A percentile compares a stretch with the other conserved stretches of the same genome.
These are phyloP conservation scores for Notiomystis cincta DNA, from an alignment of 2,113 vertebrate species.

Conservation along the genomic window DNA sequence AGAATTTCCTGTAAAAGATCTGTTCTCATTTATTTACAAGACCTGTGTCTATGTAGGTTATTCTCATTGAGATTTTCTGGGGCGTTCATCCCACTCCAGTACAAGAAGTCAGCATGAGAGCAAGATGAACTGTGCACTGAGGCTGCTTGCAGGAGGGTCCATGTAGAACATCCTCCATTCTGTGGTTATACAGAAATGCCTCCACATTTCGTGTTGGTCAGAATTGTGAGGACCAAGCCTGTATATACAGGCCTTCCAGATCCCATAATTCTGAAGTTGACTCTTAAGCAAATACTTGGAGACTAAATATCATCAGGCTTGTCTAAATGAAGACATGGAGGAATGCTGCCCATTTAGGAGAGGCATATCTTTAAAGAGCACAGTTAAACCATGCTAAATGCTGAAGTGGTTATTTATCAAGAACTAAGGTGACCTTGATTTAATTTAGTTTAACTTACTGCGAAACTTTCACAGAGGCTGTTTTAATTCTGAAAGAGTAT, in stretches of 20 bases:
- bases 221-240: not conserved
- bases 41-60: not conserved
- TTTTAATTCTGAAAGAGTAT: not conserved
- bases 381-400: not conserved
- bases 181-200: not conserved
- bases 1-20: not conserved
- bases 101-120: not conserved
- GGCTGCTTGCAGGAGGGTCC: not conserved
- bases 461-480: not conserved
- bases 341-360: not conserved
- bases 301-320: not conserved
- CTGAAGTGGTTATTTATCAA: not conserved
- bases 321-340: not conserved
- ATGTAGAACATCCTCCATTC: not conserved
- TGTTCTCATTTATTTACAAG: not conserved
- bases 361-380: not conserved
- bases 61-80: not conserved
- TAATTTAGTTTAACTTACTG: not conserved
- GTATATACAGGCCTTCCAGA: not conserved
- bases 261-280: not conserved
- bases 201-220: not conserved
- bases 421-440: not conserved
- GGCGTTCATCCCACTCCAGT: not conserved
- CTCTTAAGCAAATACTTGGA: not conserved
- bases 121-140: not conserved